These are phyloP conservation scores for Protophormia terraenovae DNA, from an alignment of 2,888 invertebrate genomes.

Conservation along the genomic window DNA sequence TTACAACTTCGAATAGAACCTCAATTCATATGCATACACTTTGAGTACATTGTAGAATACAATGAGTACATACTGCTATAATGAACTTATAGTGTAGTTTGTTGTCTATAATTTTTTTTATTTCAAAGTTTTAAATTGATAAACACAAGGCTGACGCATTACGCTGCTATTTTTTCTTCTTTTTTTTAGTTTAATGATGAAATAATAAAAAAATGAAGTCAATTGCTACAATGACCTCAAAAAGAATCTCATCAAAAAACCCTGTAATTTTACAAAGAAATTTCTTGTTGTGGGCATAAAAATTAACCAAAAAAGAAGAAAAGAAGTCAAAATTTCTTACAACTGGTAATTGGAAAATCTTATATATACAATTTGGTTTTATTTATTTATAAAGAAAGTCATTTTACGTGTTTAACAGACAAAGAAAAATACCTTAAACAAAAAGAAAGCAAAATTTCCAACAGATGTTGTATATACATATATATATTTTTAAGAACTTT, in stretches of 20 bases:
- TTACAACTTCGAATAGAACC: not conserved
- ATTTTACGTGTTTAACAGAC: not conserved
- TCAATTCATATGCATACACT: not conserved
- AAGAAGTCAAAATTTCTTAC: no score
- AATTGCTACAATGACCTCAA: slow-evolving; percentile 66
- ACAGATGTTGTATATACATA: not conserved
- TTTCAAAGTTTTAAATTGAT: slow-evolving; percentile 30
- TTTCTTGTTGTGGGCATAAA: slow-evolving; percentile 8
- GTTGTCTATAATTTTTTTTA: slow-evolving; percentile 33
- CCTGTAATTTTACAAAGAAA: slow-evolving; percentile 29
- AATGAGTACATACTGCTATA: not conserved
- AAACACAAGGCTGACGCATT: slow-evolving; percentile 43
- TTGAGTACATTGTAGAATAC: not conserved
- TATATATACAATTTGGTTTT: not conserved
- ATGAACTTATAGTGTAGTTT: not conserved
- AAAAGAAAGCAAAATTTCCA: not conserved
- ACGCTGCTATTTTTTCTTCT: not conserved
- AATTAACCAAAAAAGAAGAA: not conserved
- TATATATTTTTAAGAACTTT: not conserved
- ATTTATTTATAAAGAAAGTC: slow-evolving; percentile 14
- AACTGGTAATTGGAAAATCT: no score
- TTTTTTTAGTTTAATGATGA: slow-evolving; percentile 19
- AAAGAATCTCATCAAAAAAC: slow-evolving; percentile 30
- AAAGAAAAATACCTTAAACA: not conserved
- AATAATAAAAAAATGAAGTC: slow-evolving; percentile 57